Conservation (phyloP, 2,797 vertebrate genomes). For the Holocentrus rufus region DNA sequence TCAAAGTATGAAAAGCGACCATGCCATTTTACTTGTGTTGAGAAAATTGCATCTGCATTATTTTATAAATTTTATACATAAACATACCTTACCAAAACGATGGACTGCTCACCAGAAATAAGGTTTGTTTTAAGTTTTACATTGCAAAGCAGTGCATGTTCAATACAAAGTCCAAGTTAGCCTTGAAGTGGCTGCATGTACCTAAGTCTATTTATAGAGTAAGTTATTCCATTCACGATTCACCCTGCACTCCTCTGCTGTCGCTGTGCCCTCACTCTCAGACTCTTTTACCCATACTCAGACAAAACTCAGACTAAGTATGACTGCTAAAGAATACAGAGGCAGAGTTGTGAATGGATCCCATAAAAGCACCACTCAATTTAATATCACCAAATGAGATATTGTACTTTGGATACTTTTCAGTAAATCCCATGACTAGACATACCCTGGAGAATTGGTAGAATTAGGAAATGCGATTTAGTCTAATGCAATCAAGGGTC, state of each 20-base stretch:
- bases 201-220: slow-evolving; percentile 38
- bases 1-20: neutral
- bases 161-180: slow-evolving; percentile 1
- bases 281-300: slow-evolving; percentile 23
- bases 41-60: slow-evolving; percentile 1
- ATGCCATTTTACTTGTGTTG: slow-evolving; percentile 4
- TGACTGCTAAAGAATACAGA: slow-evolving; percentile 22
- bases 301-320: slow-evolving; percentile 15
- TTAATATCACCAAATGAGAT: slow-evolving; percentile 32
- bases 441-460: slow-evolving; percentile 15
- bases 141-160: slow-evolving; percentile 14
- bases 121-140: neutral
- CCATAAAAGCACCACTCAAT: slow-evolving; percentile 30
- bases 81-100: neutral
- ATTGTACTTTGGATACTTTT: slow-evolving; percentile 25
- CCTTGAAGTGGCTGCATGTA: slow-evolving; percentile 27
- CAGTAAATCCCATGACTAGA: slow-evolving; percentile 24
- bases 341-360: slow-evolving; percentile 1
- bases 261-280: neutral
- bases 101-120: neutral
- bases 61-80: slow-evolving; percentile 13
- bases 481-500: slow-evolving; percentile 36
- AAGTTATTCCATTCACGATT: slow-evolving; percentile 38
- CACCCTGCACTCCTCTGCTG: slow-evolving; percentile 32
- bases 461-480: slow-evolving; percentile 53